Percentiles rank a stretch among this genome's conserved stretches.
phyloP scores from a whole-genome alignment of 2,797 vertebrate genomes.

The Sebastes nivosus region DNA sequence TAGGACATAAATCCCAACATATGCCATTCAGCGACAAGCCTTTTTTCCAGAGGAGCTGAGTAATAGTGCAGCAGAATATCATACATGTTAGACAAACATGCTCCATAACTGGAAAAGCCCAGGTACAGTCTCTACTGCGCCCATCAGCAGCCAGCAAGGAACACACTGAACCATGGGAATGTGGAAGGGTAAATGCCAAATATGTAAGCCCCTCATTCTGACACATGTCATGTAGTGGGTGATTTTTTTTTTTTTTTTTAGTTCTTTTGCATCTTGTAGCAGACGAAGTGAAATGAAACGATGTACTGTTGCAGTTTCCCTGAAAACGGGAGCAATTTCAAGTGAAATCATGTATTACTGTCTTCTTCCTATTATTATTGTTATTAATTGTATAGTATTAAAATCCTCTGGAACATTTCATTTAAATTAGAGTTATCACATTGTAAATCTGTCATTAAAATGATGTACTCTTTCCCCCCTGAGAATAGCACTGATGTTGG shows the following conservation, averaged over 20 bases:
- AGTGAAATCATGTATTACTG: constrained; percentile 17
- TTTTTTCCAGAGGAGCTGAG: neutral
- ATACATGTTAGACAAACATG: neutral
- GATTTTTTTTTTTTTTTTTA: neutral
- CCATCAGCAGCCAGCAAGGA: neutral
- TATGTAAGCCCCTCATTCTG: neutral
- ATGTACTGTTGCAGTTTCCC: constrained; percentile 24
- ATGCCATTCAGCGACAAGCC: neutral
- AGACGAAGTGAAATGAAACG: constrained; percentile 25
- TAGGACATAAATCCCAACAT: neutral
- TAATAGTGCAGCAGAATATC: neutral
- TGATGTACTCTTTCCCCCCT: constrained; percentile 5
- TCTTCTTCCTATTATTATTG: constrained; percentile 34
- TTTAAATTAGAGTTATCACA: constrained; percentile 50
- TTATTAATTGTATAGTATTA: constrained; percentile 60
- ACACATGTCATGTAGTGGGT: neutral
- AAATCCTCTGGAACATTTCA: constrained; percentile 53
- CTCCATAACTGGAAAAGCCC: neutral
- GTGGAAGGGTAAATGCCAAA: constrained; percentile 13
- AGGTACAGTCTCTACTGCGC: neutral
- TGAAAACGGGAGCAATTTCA: constrained; percentile 28
- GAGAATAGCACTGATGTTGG: constrained; percentile 25
- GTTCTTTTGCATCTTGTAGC: constrained; percentile 23
- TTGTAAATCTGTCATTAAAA: constrained; percentile 43
- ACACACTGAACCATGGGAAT: neutral